Percentiles rank a stretch among this genome's conserved stretches.
These are phyloP conservation scores for Halcyon chelicuti DNA, from an alignment of 2,797 vertebrate species.

Conservation along the genomic window DNA sequence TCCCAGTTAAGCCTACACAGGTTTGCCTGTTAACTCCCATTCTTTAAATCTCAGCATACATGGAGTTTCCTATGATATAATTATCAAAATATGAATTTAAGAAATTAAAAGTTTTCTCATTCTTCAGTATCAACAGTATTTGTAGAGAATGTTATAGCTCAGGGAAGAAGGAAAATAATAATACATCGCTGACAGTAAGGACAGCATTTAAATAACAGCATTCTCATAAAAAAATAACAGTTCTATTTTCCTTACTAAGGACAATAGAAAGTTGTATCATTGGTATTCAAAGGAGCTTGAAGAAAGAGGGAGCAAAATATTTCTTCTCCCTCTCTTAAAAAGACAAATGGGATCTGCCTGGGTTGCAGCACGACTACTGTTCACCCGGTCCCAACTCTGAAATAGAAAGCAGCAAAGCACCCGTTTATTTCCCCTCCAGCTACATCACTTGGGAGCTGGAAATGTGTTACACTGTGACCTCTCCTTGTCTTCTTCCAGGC, in stretches of 20 bases:
- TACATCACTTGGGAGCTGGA: background rate
- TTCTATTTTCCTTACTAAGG: background rate
- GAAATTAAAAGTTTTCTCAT: background rate
- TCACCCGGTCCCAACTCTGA: background rate
- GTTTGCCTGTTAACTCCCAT: background rate
- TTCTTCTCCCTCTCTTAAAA: background rate
- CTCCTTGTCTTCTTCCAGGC: background rate
- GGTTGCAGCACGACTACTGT: background rate
- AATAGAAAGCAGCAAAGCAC: background rate
- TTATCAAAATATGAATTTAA: background rate
- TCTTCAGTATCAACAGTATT: background rate
- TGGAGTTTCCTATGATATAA: background rate
- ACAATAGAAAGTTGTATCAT: background rate
- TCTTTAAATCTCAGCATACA: background rate
- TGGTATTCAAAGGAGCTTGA: background rate
- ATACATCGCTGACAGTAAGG: background rate
- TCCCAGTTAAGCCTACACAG: background rate
- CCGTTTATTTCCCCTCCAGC: background rate
- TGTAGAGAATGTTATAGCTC: background rate
- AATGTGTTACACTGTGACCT: accelerated
- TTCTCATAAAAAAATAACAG: background rate
- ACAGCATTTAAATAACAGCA: background rate
- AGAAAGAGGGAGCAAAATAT: background rate
- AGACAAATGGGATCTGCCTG: background rate
- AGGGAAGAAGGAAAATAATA: background rate